Base-by-base conservation (phyloP, 2,888 invertebrate species). In the Spicauda simplicius region DNA sequence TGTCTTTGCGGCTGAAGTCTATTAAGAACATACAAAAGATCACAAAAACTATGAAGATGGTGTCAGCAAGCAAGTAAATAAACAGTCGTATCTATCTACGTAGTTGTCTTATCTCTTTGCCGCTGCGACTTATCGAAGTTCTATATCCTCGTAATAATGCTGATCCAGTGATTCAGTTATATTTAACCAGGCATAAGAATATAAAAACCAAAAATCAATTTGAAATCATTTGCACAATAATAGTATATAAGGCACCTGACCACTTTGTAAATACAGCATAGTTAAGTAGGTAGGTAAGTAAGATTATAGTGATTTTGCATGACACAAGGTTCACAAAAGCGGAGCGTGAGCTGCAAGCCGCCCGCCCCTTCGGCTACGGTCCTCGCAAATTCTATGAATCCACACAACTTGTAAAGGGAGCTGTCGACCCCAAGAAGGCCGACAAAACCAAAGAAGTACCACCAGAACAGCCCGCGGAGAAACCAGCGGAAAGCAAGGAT, bases 1-100 rank as follows among this genome's bases (percentile, higher is more conserved):
- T 97, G 73, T 95, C 95, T 14, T 84, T 96, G 58, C 94, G 97
- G 19, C 88, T 97, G 71, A 97, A 97, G 71, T 96, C 97, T 0
- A 96, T 97, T 60, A 96, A 94, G 76, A 97, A 96, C 81, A 97
- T 97, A 76, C 97, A 97, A 85, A 97, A 97, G 87, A 97, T 97
- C 76, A 97, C 97, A 14, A 96, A 97, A 81, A 96, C 96, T 70
- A 97, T 97, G 97, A 97, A 97, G 88, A 97, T 97, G 97, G 96
- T 97, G 79, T 91, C 91, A 45, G 91, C 91, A n/a, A 91, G 91
- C 91, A 91, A 92, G 91, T 97, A 94, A 41, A 41, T 41, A 41
- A 41, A 25, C 5, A 25, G 5, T 25, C 5, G 5, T 25, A 25
- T 25, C 5, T 25, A 25, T 5, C 25, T 25, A 25, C 5, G 5